Evolutionary conservation across 2,797 vertebrate genomes (phyloP), one percentile per base, ranked within the genome.

Genomic region (Clarias platycephalus): DNA sequence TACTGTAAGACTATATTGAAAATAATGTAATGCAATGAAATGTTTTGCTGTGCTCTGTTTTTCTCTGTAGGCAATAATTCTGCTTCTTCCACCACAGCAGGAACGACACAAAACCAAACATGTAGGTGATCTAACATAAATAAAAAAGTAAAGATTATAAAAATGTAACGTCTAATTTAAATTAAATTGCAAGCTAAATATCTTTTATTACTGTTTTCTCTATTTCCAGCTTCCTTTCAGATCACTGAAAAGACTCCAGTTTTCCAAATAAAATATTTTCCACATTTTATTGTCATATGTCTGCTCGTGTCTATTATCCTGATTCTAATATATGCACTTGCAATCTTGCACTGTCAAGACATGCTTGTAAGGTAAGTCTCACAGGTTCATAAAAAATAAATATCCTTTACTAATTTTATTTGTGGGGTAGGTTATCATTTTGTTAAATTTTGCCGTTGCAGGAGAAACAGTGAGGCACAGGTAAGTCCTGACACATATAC

Each of bases 401-500:
- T 28, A 37, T 78, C 4, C 12, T 44, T 80, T 55, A 12, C 13
- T 71, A 6, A n/a, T 18, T 44, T 67, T 4, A 9, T 44, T 22
- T 57, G 2, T 20, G 24, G 62, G 13, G 18, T 53, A 53, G 13
- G 1, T 57, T 31, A 31, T 81, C 12, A 22, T 53, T 6, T 24
- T 31, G 12, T 34, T 82, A 15, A 44, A 31, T 67, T 77, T 72
- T 86, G 24, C n/a, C 16, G 5, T 55, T 71, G 16, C 58, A 86
- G 85, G 57, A 66, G n/a, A 57, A 64, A 28, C 1, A 44, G 34
- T 55, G n/a, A 37, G 2, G n/a, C n/a, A 44, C 44, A 28, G 58
- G 85, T 83, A 86, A 79, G 44, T 31, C 28, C 53, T 57, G 58
- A 3, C 24, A n/a, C 16, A n/a, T 79, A 77, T 15, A 12, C 44